These are phyloP conservation scores for Prinia subflava DNA, from an alignment of 2,113 vertebrate species.

Conservation along the genomic window DNA sequence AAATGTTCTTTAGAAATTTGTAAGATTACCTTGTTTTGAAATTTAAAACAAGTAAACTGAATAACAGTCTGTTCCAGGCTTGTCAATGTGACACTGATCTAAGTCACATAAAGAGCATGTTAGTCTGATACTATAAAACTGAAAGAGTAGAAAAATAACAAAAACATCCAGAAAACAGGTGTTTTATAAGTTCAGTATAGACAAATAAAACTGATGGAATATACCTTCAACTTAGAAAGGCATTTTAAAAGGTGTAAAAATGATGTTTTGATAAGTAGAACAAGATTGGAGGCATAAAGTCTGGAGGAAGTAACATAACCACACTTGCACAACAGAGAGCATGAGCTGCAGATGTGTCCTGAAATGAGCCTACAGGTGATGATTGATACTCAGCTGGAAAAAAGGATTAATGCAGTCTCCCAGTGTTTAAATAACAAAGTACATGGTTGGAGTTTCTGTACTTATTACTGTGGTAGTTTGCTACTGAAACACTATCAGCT, in stretches of 20 bases:
- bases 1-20: background rate
- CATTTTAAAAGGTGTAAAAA: background rate
- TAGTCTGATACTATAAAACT: background rate
- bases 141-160: background rate
- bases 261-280: background rate
- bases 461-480: background rate
- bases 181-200: background rate
- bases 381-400: background rate
- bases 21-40: background rate
- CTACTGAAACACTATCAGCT: background rate
- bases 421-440: background rate
- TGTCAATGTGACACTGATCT: background rate
- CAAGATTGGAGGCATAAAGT: background rate
- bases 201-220: background rate
- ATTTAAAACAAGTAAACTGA: background rate
- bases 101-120: background rate
- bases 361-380: background rate
- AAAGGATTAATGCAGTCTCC: background rate
- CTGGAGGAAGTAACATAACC: background rate
- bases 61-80: background rate
- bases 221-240: background rate
- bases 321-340: background rate
- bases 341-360: background rate
- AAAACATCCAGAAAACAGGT: background rate
- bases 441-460: background rate